Conservation (phyloP, 2,888 invertebrate species). For the Torymus aiolomorphi region DNA sequence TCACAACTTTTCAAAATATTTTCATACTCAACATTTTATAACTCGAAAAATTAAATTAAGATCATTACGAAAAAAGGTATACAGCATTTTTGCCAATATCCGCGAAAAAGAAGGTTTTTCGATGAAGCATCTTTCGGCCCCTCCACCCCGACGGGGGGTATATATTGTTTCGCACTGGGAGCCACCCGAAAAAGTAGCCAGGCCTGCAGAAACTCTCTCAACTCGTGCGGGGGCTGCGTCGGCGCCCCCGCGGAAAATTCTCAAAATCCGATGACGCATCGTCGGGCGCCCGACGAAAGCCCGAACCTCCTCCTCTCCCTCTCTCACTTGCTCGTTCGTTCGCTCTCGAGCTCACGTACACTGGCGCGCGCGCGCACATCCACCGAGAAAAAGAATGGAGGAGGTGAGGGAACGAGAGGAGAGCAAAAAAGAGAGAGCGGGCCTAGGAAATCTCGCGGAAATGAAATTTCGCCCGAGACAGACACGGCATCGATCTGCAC, state of each 20-base stretch:
- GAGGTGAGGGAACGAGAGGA: background rate
- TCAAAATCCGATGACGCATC: constrained; percentile 54
- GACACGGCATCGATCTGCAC: constrained; percentile 64
- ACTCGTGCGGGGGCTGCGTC: too few species aligned
- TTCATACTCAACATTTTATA: too few species aligned
- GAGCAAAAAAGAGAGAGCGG: background rate
- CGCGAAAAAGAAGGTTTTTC: too few species aligned
- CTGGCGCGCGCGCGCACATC: background rate
- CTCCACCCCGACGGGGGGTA: background rate
- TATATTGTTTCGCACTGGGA: background rate
- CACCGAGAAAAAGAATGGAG: background rate
- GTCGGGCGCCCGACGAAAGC: constrained; percentile 8
- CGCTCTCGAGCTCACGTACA: constrained; percentile 22
- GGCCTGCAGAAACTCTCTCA: background rate
- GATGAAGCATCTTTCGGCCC: too few species aligned
- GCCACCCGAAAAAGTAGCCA: background rate
- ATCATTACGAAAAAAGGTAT: too few species aligned
- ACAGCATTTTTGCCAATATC: too few species aligned
- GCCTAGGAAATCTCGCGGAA: constrained; percentile 63
- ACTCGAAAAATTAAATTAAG: too few species aligned
- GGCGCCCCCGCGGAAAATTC: constrained; percentile 29
- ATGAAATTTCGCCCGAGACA: constrained; percentile 65
- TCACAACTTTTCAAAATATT: too few species aligned
- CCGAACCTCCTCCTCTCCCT: background rate
- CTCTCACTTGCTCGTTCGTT: constrained; percentile 22